These are phyloP conservation scores for Magallana nippona DNA, from an alignment of 2,888 invertebrate species.

Conservation along the genomic window DNA sequence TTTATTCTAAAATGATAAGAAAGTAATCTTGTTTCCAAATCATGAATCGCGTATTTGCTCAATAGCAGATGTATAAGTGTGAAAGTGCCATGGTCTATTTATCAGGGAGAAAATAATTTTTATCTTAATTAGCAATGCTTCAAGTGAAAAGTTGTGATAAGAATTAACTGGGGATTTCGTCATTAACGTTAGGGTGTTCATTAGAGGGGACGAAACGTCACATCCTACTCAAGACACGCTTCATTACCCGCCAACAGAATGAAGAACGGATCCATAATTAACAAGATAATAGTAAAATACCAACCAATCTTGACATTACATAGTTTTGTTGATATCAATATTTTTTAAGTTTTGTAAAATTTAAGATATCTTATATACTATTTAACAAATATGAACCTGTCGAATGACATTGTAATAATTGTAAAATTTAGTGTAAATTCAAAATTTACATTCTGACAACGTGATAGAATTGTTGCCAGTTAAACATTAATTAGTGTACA, in stretches of 20 bases:
- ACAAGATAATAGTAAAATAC: background rate
- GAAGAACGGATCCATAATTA: background rate
- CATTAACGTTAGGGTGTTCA: conserved; percentile 8
- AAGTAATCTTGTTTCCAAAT: conserved; percentile 14
- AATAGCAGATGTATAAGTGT: conserved; percentile 9
- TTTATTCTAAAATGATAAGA: background rate
- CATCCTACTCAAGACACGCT: background rate
- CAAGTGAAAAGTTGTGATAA: conserved; percentile 20
- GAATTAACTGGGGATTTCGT: conserved; percentile 17
- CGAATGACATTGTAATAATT: no score
- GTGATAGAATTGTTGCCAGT: no score
- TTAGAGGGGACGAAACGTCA: background rate
- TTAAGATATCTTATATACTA: no score
- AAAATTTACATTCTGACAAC: no score
- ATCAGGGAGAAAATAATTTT: conserved; percentile 24
- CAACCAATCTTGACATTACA: no score
- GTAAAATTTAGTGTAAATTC: no score
- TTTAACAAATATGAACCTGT: no score
- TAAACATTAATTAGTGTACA: no score
- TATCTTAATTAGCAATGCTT: conserved; percentile 33
- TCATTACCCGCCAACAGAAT: conserved; percentile 12
- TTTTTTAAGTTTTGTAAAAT: no score
- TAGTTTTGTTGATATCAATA: no score
- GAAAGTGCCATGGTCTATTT: conserved; percentile 21
- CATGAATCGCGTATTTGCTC: background rate